These are phyloP conservation scores for Ptychadena robeensis DNA, from an alignment of 2,797 vertebrate species.

Conservation along the genomic window DNA sequence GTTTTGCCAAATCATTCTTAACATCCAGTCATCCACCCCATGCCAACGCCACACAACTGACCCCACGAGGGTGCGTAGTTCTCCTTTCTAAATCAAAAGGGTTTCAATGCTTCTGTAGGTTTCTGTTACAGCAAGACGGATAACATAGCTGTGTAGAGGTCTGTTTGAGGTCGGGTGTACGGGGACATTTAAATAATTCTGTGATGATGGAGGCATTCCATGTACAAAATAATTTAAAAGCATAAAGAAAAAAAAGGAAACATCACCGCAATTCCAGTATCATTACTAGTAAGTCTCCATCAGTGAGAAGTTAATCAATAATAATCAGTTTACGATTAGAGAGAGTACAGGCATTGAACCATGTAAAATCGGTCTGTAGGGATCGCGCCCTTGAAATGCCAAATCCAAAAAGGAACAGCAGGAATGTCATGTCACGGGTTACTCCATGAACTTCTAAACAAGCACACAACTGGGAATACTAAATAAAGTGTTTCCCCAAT, in stretches of 20 bases:
- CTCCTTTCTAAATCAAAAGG: not conserved
- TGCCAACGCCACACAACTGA: not conserved
- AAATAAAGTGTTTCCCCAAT: too few species aligned
- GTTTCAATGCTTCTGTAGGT: not conserved
- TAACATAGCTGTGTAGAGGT: not conserved
- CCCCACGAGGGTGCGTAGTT: not conserved
- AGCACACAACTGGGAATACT: not conserved
- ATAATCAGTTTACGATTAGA: not conserved
- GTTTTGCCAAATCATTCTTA: too few species aligned
- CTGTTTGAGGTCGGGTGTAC: not conserved
- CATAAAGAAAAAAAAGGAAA: conserved; percentile 60
- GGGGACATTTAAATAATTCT: not conserved
- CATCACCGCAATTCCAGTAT: not conserved
- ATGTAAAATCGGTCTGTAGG: not conserved
- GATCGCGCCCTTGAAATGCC: not conserved
- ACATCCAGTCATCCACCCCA: too few species aligned
- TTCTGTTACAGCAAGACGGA: not conserved
- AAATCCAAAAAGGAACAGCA: not conserved
- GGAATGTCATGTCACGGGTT: not conserved
- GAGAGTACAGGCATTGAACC: not conserved
- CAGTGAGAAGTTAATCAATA: not conserved
- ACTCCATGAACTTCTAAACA: not conserved
- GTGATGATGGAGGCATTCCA: not conserved
- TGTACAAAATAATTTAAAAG: conserved; percentile 1
- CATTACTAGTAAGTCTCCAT: not conserved